phyloP scores from a whole-genome alignment of 2,797 vertebrate genomes.

The Karalla daura region DNA sequence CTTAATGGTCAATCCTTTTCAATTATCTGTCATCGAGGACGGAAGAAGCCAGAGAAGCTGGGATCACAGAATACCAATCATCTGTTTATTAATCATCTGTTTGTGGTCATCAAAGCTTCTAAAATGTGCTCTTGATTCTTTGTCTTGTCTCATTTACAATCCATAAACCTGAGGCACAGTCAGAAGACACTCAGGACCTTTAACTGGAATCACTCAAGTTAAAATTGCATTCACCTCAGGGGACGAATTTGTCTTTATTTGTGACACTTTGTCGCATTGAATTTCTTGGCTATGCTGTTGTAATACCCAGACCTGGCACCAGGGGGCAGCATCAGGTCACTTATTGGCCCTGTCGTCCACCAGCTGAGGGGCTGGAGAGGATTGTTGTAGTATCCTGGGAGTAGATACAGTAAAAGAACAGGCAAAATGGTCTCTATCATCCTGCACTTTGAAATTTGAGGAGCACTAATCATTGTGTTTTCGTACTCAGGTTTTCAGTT shows the following conservation, averaged over 20 bases:
- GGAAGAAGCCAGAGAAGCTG: no score
- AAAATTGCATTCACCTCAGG: background rate
- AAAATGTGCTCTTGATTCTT: background rate
- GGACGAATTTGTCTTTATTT: background rate
- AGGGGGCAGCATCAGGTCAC: conserved; percentile 33
- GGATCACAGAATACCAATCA: no score
- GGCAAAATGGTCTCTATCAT: background rate
- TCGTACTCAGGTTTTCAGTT: background rate
- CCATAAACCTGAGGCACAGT: background rate
- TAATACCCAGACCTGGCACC: conserved; percentile 36
- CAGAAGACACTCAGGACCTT: background rate
- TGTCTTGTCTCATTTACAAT: background rate
- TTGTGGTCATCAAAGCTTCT: no score
- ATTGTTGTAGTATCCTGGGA: no score
- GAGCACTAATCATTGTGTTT: background rate
- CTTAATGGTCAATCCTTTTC: no score
- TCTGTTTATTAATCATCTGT: no score
- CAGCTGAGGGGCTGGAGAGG: no score
- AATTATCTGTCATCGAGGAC: no score
- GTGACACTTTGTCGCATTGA: no score
- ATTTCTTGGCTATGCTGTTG: background rate
- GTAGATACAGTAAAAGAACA: background rate
- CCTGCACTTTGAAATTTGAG: background rate
- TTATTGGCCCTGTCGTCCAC: background rate
- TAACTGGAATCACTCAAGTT: background rate